Evolutionary conservation across 2,797 vertebrate genomes (phyloP).

Genomic region (Apogon hyalosoma): DNA sequence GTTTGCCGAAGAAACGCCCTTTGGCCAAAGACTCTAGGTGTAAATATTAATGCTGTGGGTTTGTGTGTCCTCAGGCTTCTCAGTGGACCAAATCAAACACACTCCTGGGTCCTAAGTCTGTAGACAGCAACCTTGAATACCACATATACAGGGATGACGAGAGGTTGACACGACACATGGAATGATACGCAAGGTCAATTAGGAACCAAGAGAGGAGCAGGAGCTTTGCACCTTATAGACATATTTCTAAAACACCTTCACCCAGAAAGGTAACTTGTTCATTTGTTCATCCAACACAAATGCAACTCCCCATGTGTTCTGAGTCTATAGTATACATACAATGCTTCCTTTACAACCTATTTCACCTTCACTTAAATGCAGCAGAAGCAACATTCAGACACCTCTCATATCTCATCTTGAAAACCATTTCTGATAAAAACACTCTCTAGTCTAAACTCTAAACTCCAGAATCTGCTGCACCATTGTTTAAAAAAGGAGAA

Average conservation of each 20-base stretch:
- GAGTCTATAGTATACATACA: not conserved
- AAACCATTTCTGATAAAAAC: slow-evolving; percentile 13
- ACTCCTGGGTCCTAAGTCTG: slow-evolving; percentile 40
- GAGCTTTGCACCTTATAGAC: slow-evolving; percentile 6
- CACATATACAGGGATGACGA: not conserved
- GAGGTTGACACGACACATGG: slow-evolving; percentile 3
- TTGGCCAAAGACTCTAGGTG: slow-evolving; percentile 46
- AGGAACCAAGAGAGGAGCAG: not conserved
- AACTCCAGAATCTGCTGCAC: slow-evolving; percentile 14
- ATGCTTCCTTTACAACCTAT: not conserved
- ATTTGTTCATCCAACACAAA: not conserved
- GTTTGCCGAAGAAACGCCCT: slow-evolving; percentile 39
- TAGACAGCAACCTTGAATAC: slow-evolving; percentile 18
- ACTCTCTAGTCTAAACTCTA: not conserved
- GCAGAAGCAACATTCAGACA: not conserved
- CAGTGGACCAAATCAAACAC: slow-evolving; percentile 62
- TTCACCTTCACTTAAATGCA: not conserved
- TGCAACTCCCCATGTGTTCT: not conserved
- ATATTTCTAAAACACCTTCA: not conserved
- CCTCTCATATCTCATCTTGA: not conserved
- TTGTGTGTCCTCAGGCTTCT: slow-evolving; percentile 50
- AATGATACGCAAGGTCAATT: slow-evolving; percentile 30
- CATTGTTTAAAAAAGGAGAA: slow-evolving; percentile 22
- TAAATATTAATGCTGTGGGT: slow-evolving; percentile 65
- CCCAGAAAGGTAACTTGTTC: not conserved